Percentiles rank a stretch among this genome's conserved stretches.
These are phyloP conservation scores for Cephus runcator DNA, from an alignment of 2,888 invertebrate species.

Conservation along the genomic window DNA sequence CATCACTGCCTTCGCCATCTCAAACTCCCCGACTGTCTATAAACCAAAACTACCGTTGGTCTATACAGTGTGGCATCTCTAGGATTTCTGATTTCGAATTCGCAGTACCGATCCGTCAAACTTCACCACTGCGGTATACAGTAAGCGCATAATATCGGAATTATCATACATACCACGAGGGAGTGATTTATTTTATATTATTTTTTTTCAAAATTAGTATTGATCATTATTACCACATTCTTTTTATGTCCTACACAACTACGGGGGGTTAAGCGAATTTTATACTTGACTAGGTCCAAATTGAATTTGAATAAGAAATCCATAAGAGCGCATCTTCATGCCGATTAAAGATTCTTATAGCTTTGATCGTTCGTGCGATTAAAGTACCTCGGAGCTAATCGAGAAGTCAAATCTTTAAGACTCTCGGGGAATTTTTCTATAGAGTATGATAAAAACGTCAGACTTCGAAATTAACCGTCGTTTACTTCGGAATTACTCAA, in stretches of 20 bases:
- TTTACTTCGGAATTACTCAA: background rate
- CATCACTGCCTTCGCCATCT: slow-evolving; percentile 31
- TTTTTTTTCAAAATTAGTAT: background rate
- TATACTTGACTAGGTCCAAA: slow-evolving; percentile 53
- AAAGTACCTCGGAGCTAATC: slow-evolving; percentile 58
- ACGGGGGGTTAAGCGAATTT: slow-evolving; percentile 36
- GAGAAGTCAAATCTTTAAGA: slow-evolving; percentile 62
- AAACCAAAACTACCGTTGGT: slow-evolving; percentile 15
- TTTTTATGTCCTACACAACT: background rate
- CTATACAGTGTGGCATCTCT: slow-evolving; percentile 27
- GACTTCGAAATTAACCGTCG: slow-evolving; percentile 34
- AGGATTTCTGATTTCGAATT: slow-evolving; percentile 41
- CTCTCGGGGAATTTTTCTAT: slow-evolving; percentile 36
- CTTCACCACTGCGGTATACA: slow-evolving; percentile 19
- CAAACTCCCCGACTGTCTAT: slow-evolving; percentile 25
- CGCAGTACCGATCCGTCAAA: slow-evolving; percentile 29
- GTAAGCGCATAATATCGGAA: background rate
- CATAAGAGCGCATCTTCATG: slow-evolving; percentile 60
- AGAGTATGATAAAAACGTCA: slow-evolving; percentile 45
- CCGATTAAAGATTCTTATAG: slow-evolving; percentile 48
- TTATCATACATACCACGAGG: background rate
- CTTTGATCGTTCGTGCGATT: slow-evolving; percentile 62
- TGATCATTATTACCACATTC: background rate
- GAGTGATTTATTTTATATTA: background rate
- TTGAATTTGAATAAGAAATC: slow-evolving; percentile 63